phyloP scores from a whole-genome alignment of 1,140 invertebrate genomes.

The Heterodera schachtii region DNA sequence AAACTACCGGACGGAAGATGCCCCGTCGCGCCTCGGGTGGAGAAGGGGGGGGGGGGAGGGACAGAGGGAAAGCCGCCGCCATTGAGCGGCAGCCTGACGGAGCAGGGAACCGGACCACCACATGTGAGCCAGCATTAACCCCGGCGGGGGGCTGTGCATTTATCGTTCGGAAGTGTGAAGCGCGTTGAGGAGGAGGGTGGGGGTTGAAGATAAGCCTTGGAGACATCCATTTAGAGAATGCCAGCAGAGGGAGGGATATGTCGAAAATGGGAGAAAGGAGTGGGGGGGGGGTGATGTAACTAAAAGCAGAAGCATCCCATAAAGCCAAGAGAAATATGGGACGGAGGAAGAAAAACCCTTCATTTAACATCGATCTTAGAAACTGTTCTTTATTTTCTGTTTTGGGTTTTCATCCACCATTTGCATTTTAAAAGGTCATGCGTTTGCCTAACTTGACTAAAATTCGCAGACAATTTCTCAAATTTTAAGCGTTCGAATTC shows the following conservation, averaged over 20 bases:
- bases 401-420: background rate
- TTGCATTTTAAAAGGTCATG: background rate
- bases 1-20: background rate
- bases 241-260: too few species aligned
- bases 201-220: background rate
- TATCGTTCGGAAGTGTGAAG: background rate
- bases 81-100: background rate
- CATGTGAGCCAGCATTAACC: background rate
- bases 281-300: too few species aligned
- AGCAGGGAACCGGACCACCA: background rate
- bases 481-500: background rate
- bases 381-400: background rate
- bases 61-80: background rate
- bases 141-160: background rate
- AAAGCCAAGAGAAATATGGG: too few species aligned
- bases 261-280: background rate
- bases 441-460: background rate
- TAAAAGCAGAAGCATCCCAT: too few species aligned
- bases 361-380: too few species aligned
- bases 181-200: too few species aligned
- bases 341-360: too few species aligned
- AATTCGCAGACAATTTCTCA: background rate
- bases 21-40: background rate
- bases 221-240: background rate
- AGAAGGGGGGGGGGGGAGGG: too few species aligned